These are phyloP conservation scores for Vespertilio murinus DNA, from an alignment of 2,797 vertebrate genomes.

Conservation along the genomic window DNA sequence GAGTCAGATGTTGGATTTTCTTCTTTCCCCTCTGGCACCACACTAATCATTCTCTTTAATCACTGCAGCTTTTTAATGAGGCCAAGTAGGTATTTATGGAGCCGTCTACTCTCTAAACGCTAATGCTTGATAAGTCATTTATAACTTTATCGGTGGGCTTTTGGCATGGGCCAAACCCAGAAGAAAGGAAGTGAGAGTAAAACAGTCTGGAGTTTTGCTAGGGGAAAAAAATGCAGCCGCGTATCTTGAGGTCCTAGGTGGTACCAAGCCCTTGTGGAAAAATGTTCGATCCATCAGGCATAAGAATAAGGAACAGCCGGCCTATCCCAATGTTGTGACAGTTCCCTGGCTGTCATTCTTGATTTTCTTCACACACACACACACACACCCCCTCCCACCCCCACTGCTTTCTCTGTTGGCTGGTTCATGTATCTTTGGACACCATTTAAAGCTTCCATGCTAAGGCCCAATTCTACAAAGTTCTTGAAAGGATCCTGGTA, in stretches of 20 bases:
- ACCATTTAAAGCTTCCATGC: not conserved
- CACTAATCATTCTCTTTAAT: conserved; percentile 81
- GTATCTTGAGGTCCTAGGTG: conserved; percentile 45
- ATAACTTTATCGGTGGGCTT: conserved; percentile 74
- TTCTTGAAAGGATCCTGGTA: not conserved
- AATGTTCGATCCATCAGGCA: not conserved
- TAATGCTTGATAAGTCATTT: conserved; percentile 78
- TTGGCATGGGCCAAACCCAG: conserved; percentile 60
- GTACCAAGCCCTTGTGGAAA: conserved; percentile 37
- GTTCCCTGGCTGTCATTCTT: not conserved
- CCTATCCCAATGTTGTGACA: conserved; percentile 37
- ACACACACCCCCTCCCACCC: too few relatives aligned
- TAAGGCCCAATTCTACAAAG: conserved; percentile 1
- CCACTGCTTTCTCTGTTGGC: conserved; percentile 14
- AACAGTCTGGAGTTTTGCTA: conserved; percentile 56
- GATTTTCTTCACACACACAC: conserved; percentile 4
- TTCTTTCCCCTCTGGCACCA: conserved; percentile 77
- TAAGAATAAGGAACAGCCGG: not conserved
- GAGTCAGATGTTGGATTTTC: conserved; percentile 77
- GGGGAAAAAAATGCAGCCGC: conserved; percentile 3
- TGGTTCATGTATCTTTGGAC: not conserved
- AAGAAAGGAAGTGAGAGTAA: conserved; percentile 71
- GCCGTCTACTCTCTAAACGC: conserved; percentile 73
- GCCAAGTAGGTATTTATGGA: conserved; percentile 81
- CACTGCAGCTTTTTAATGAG: conserved; percentile 80